Evolutionary conservation across 2,797 vertebrate species (phyloP), one percentile per base, ranked within the genome.

Genomic region (Kryptopterus vitreolus): DNA sequence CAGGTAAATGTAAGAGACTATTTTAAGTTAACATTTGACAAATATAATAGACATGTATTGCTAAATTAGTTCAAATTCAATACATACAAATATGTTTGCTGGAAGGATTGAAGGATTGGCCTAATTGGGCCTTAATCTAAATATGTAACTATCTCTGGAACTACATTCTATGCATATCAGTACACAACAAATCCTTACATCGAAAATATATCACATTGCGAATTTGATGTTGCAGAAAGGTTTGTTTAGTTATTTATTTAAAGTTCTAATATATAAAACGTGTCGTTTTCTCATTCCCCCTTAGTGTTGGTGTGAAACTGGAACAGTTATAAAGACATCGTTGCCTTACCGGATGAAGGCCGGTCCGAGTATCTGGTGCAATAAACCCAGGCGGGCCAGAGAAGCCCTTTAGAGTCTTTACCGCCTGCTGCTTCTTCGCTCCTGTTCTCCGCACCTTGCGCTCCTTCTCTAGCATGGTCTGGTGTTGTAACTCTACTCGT

Each of bases 361-460:
- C 96, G 91, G 89, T 98, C 96, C 69, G 96, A 97, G 87, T 97
- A 98, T 78, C 96, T 94, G 68, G 96, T 98, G 89, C 96, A 98
- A 90, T 97, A 97, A 82, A 98, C 96, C 96, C 96, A 97, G 73
- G 96, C 96, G 29, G 96, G 96, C 96, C 96, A 97, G 7, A 97
- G 94, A 22, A 96, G 82, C 55, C 94, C 93, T 84, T 94, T 94
- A 65, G 87, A 88, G 74, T 96, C 95, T 68, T 91, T 91, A 74
- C 92, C 92, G 70, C 91, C 82, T 24, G 91, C 90, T 6, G 91
- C 75, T 86, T 92, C 92, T 82, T 88, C 89, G 16, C 91, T 87
- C 52, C 91, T 91, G 91, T 92, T 89, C 76, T 94, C 90, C 74
- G 94, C 90, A 79, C 92, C 88, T 0, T 91, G 87, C 76, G 87